phyloP scores from a whole-genome alignment of 1,140 invertebrate genomes.

The Drosophila bipectinata region DNA sequence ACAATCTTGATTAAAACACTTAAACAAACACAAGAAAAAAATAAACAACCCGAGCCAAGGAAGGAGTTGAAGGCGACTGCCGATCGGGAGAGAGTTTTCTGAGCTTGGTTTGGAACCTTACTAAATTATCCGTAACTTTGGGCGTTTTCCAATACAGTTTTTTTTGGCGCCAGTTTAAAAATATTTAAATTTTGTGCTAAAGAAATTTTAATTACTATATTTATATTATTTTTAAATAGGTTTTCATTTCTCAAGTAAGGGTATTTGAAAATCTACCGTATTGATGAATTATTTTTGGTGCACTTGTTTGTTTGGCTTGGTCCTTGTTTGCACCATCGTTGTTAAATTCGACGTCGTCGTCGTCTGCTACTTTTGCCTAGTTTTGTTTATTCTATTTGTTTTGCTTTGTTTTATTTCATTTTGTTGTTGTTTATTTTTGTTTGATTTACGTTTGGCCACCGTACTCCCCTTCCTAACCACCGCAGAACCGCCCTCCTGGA shows the following conservation, averaged over 20 bases:
- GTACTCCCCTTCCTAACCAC: neutral
- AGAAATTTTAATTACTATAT: too few relatives aligned
- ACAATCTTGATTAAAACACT: neutral
- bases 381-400: conserved; percentile 80
- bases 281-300: conserved; percentile 7
- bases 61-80: too few relatives aligned
- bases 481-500: neutral
- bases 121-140: neutral
- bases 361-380: conserved; percentile 72
- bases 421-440: conserved; percentile 66
- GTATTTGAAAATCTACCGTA: neutral
- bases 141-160: neutral
- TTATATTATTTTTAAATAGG: neutral
- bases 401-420: conserved; percentile 70
- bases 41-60: neutral
- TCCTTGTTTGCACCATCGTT: conserved; percentile 65
- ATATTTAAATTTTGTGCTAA: neutral
- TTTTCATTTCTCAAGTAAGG: neutral
- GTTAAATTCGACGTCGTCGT: conserved; percentile 28
- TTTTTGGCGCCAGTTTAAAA: neutral
- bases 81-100: neutral
- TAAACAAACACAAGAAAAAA: neutral
- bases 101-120: neutral
- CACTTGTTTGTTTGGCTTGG: conserved; percentile 52
- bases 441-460: conserved; percentile 71